phyloP scores from a whole-genome alignment of 1,140 invertebrate species.

The Heliothis subflexa region DNA sequence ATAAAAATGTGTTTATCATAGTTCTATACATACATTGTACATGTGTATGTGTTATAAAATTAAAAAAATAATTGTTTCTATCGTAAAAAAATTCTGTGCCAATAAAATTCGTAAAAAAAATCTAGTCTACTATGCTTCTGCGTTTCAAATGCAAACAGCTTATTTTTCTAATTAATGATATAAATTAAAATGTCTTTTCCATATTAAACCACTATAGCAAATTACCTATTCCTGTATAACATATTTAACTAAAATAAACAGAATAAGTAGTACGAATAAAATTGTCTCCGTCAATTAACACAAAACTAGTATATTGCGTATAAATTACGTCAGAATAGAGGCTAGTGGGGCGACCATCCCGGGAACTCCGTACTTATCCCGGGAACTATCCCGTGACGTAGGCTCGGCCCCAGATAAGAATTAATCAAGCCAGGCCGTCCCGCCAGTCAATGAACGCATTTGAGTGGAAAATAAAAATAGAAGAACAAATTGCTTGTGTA shows the following conservation, averaged over 20 bases:
- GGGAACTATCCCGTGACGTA: constrained; percentile 30
- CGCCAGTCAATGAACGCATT: constrained; percentile 31
- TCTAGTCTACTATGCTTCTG: no score
- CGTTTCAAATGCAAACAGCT: no score
- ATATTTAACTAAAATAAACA: not conserved
- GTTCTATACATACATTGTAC: no score
- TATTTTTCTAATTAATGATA: not conserved
- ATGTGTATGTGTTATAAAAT: no score
- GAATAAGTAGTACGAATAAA: no score
- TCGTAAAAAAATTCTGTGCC: no score
- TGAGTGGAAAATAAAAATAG: constrained; percentile 30
- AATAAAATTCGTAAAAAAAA: no score
- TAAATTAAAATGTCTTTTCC: not conserved
- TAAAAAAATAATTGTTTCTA: no score
- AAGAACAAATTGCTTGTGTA: not conserved
- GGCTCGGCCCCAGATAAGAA: constrained; percentile 31
- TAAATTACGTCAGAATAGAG: constrained; percentile 20
- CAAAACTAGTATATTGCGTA: constrained; percentile 1
- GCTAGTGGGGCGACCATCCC: constrained; percentile 20
- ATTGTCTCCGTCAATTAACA: constrained; percentile 11
- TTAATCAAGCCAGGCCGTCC: constrained; percentile 37
- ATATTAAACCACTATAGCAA: no score
- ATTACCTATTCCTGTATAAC: not conserved
- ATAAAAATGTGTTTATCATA: not conserved
- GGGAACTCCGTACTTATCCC: constrained; percentile 10